Conservation (phyloP, 2,888 invertebrate genomes). For the Trichopria drosophilae region DNA sequence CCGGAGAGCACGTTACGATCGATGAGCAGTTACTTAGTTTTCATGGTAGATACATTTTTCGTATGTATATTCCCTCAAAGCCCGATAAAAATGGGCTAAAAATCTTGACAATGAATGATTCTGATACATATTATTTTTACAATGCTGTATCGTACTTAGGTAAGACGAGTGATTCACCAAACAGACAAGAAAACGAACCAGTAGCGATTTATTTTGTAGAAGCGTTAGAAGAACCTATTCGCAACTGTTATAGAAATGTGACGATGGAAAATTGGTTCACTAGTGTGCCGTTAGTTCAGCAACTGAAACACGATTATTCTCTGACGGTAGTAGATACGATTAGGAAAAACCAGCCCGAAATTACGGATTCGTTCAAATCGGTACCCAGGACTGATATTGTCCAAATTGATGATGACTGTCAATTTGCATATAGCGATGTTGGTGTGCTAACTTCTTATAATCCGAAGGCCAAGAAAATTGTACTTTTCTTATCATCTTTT, state of each 20-base stretch:
- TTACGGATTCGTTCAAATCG: no score
- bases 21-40: slow-evolving; percentile 41
- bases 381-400: no score
- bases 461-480: slow-evolving; percentile 30
- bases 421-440: slow-evolving; percentile 24
- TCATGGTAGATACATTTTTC: slow-evolving; percentile 36
- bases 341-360: no score
- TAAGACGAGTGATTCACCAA: slow-evolving; percentile 10
- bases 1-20: slow-evolving; percentile 35
- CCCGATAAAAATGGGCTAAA: slow-evolving; percentile 42
- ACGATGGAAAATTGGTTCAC: slow-evolving; percentile 39
- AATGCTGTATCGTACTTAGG: slow-evolving; percentile 30
- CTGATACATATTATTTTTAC: slow-evolving; percentile 26
- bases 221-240: slow-evolving; percentile 31
- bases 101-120: slow-evolving; percentile 34
- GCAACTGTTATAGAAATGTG: slow-evolving; percentile 26
- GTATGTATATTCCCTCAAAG: no score
- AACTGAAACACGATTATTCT: slow-evolving; percentile 29
- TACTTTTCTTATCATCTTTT: slow-evolving; percentile 30
- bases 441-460: slow-evolving; percentile 29
- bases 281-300: slow-evolving; percentile 29
- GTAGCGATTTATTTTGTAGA: slow-evolving; percentile 31
- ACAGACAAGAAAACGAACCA: slow-evolving; percentile 14
- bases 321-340: slow-evolving; percentile 35
- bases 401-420: no score